Conservation (phyloP, 2,888 invertebrate genomes). For the Macaria notata region DNA sequence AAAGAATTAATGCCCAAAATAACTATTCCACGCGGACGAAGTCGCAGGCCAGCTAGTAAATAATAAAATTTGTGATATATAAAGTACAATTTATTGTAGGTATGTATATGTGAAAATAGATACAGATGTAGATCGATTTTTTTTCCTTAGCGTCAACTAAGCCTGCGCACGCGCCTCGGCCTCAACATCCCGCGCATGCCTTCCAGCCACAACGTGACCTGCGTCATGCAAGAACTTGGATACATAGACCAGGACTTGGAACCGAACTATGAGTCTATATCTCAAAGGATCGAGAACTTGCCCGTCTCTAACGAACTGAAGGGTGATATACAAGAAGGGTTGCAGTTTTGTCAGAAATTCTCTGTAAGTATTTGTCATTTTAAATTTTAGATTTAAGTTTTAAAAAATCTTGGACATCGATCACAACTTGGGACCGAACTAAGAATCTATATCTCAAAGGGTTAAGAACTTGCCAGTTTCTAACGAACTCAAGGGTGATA, state of each 20-base stretch:
- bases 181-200: constrained; percentile 77
- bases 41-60: no score
- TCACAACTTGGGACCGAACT: neutral
- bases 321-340: constrained; percentile 85
- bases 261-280: constrained; percentile 85
- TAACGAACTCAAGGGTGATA: neutral
- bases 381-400: neutral
- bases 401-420: neutral
- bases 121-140: no score
- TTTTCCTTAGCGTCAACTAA: constrained; percentile 79
- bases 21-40: no score
- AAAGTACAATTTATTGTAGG: no score
- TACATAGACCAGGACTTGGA: constrained; percentile 85
- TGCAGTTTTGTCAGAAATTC: constrained; percentile 86
- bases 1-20: no score
- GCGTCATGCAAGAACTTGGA: constrained; percentile 87
- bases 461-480: neutral
- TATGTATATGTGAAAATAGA: no score
- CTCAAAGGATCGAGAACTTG: constrained; percentile 82
- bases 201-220: constrained; percentile 83
- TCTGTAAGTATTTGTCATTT: constrained; percentile 72
- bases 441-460: neutral
- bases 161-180: constrained; percentile 83
- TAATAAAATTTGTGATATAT: no score
- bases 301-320: constrained; percentile 84